Base-by-base conservation (phyloP, 1,140 invertebrate genomes). In the Polyergus mexicanus region DNA sequence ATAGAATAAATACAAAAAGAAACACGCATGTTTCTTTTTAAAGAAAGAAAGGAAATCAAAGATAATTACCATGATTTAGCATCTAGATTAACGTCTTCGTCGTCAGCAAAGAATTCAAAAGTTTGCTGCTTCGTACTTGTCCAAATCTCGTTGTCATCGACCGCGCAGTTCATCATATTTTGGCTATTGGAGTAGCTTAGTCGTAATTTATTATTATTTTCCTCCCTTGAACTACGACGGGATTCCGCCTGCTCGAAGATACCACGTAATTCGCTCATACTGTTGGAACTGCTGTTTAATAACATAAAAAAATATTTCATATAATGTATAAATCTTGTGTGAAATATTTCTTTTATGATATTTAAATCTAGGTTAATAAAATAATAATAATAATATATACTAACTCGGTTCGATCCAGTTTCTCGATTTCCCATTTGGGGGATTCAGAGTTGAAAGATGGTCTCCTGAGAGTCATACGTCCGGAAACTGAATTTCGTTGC, bases 401-500 rank as follows among this genome's bases (percentile, higher is more conserved):
- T 91, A 85, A 95, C 94, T 95, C 94, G 25, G 93, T 90, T 84
- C 92, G 90, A 65, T 93, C 90, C 54, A 93, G 54, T 74, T 93
- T 94, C 22, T 94, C 94, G 25, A 72, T 81, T 58, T 95, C 94
- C 83, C 86, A 91, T 41, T 92, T 94, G 44, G 91, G 92, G 13
- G 88, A 86, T 38, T 95, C 94, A 65, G 81, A 91, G 56, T 80
- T 93, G n/a, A 95, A 86, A 0, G 94, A 95, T 8, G 94, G 92
- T 75, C 93, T 93, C 81, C 94, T 93, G 5, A 93, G 58, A 19
- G 91, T 93, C 63, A 94, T 90, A 68, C 92, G 93, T 75, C 94
- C 94, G 41, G 92, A 93, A 76, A 94, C 89, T 35, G 94, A 94
- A 80, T 93, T 94, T 76, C 94, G 91, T 76, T 94, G 94, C 51